These are phyloP conservation scores for Melieria omissa DNA, from an alignment of 2,888 invertebrate genomes.

Conservation along the genomic window DNA sequence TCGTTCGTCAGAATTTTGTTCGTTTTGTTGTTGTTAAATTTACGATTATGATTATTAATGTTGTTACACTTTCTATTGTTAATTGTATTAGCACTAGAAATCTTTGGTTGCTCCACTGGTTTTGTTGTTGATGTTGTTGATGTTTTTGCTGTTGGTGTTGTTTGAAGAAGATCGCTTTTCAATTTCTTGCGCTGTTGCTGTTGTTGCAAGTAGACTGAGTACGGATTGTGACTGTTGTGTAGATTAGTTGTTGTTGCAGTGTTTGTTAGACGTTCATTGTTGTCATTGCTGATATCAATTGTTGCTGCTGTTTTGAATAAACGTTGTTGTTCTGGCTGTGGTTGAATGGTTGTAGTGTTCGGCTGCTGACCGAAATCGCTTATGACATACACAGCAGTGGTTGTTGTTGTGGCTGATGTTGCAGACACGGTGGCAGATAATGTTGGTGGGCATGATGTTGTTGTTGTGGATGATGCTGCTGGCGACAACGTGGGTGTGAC, in stretches of 20 bases:
- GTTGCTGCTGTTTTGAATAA: slow-evolving; percentile 36
- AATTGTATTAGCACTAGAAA: slow-evolving; percentile 61
- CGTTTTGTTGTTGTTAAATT: slow-evolving; percentile 42
- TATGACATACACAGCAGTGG: not conserved
- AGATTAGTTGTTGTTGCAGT: slow-evolving; percentile 8
- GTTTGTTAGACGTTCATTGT: not conserved
- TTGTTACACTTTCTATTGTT: slow-evolving; percentile 30
- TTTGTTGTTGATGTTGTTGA: slow-evolving; percentile 54
- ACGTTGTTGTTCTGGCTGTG: slow-evolving; percentile 43
- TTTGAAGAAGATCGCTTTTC: slow-evolving; percentile 15
- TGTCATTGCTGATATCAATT: slow-evolving; percentile 21
- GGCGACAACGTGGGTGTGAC: slow-evolving; percentile 41
- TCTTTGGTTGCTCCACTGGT: slow-evolving; percentile 68
- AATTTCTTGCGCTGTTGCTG: slow-evolving; percentile 20
- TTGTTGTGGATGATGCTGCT: slow-evolving; percentile 37
- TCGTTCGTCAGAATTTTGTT: slow-evolving; percentile 37
- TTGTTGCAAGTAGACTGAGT: slow-evolving; percentile 25
- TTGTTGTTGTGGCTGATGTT: slow-evolving; percentile 9
- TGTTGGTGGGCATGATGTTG: slow-evolving; percentile 33
- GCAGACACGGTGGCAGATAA: slow-evolving; percentile 17
- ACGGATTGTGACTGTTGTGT: slow-evolving; percentile 29
- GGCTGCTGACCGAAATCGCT: not conserved
- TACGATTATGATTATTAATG: slow-evolving; percentile 50
- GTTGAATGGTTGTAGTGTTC: slow-evolving; percentile 20
- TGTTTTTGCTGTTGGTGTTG: slow-evolving; percentile 35